phyloP scores from a whole-genome alignment of 2,888 invertebrate genomes.

The Orthonychiurus folsomi region DNA sequence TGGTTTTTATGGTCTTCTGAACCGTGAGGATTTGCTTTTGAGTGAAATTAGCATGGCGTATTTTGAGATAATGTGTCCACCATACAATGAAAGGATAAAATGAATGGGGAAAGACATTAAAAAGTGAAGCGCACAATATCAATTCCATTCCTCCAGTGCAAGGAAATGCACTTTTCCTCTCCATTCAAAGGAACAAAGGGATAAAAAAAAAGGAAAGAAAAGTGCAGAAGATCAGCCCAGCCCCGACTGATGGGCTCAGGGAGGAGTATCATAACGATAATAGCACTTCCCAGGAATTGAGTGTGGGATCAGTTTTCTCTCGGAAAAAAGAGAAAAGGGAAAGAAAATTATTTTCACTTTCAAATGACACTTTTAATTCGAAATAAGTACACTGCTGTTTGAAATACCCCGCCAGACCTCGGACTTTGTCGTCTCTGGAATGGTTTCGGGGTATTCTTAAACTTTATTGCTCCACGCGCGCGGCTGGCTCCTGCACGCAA shows the following conservation, averaged over 20 bases:
- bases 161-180: neutral
- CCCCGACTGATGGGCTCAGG: neutral
- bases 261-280: neutral
- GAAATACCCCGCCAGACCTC: too few species aligned
- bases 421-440: too few species aligned
- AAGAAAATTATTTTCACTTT: constrained; percentile 1
- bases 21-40: too few species aligned
- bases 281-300: neutral
- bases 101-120: neutral
- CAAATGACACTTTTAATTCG: neutral
- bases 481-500: neutral
- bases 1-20: too few species aligned
- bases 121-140: neutral
- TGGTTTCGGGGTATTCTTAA: too few species aligned
- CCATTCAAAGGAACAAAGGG: neutral
- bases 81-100: too few species aligned
- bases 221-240: neutral
- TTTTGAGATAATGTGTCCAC: too few species aligned
- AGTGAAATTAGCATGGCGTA: too few species aligned
- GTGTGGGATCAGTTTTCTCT: neutral
- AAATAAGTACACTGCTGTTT: neutral
- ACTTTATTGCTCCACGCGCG: neutral
- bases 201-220: neutral
- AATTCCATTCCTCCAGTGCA: neutral
- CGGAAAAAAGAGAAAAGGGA: neutral